Conservation (phyloP, 35 echinoderm and acorn worm species). For the Ptychodera flava region DNA sequence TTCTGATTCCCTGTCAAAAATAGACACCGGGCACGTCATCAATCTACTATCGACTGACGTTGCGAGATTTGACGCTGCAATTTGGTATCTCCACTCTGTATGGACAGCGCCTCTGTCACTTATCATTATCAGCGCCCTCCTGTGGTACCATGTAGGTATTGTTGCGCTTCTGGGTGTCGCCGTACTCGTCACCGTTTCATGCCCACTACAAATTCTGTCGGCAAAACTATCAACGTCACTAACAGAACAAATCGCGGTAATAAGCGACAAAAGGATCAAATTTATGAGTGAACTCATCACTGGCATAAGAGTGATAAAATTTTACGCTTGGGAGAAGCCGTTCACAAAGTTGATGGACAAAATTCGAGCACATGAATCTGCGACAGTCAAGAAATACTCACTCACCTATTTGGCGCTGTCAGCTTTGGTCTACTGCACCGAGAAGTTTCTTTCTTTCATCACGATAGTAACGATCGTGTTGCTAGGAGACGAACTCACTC, state of each 20-base stretch:
- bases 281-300: constrained; percentile 87
- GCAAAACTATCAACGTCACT: background rate
- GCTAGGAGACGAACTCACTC: background rate
- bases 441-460: background rate
- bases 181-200: background rate
- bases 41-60: background rate
- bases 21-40: background rate
- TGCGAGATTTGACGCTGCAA: background rate
- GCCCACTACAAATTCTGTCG: background rate
- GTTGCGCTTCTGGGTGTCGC: background rate
- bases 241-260: background rate
- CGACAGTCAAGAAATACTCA: background rate
- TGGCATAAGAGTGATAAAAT: constrained; percentile 94
- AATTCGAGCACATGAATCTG: constrained; percentile 37
- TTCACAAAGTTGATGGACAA: constrained; percentile 49
- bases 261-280: background rate
- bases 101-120: background rate
- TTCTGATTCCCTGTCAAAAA: background rate
- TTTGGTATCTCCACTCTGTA: background rate
- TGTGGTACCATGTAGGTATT: background rate
- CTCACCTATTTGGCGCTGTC: background rate
- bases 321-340: constrained; percentile 89
- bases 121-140: background rate
- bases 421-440: background rate
- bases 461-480: background rate